Evolutionary conservation across 2,797 vertebrate species (phyloP).

Genomic region (Fistularia commersonii): DNA sequence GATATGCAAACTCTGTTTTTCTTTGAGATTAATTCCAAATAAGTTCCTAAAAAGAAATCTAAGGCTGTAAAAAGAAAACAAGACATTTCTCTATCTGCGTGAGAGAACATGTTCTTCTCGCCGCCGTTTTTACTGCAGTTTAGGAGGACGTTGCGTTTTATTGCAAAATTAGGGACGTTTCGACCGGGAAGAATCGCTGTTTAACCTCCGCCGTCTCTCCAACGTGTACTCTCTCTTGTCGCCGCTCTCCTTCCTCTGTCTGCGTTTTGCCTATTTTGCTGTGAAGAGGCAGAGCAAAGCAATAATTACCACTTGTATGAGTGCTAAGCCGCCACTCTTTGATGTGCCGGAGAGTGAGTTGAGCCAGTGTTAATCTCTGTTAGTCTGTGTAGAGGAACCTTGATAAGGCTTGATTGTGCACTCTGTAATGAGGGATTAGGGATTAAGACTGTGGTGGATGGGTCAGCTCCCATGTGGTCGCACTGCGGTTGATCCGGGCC

Average conservation of each 20-base stretch:
- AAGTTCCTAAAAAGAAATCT: no score
- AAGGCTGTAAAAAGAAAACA: no score
- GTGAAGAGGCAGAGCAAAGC: constrained; percentile 54
- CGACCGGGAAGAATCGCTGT: constrained; percentile 10
- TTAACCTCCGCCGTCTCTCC: constrained; percentile 14
- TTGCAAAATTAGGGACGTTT: neutral
- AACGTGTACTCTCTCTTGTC: neutral
- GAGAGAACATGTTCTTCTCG: no score
- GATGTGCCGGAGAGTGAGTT: constrained; percentile 60
- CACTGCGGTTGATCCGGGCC: constrained; percentile 47
- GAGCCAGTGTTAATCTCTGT: constrained; percentile 70
- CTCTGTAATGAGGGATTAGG: constrained; percentile 69
- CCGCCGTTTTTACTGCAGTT: no score
- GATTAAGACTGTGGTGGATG: constrained; percentile 50
- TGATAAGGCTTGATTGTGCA: constrained; percentile 54
- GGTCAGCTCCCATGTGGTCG: constrained; percentile 59
- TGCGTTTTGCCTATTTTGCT: constrained; percentile 21
- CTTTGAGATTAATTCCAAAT: no score
- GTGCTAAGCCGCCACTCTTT: constrained; percentile 58
- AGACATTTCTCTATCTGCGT: no score
- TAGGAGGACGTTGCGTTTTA: no score
- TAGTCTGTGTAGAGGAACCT: constrained; percentile 55
- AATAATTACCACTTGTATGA: constrained; percentile 60
- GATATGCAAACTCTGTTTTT: no score
- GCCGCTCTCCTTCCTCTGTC: constrained; percentile 9